Evolutionary conservation across 2,797 vertebrate genomes (phyloP).

Genomic region (Halcyon smyrnensis): DNA sequence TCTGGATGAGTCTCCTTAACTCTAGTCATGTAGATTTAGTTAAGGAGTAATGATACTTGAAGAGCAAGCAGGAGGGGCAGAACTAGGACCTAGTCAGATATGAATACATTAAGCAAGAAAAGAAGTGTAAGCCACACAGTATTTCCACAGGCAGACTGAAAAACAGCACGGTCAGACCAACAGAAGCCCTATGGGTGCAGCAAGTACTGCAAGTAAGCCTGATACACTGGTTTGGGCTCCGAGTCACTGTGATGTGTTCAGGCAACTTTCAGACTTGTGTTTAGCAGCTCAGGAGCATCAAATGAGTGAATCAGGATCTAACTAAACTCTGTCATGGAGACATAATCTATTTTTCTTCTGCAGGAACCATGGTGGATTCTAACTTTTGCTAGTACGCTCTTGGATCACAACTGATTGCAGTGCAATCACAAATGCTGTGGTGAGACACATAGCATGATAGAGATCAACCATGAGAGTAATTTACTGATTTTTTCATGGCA

Average conservation of each 20-base stretch:
- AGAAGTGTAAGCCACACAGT: neutral
- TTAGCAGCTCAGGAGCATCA: neutral
- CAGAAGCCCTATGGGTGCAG: neutral
- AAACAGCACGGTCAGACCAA: neutral
- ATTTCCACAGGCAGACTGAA: neutral
- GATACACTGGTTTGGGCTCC: neutral
- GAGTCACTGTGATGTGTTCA: neutral
- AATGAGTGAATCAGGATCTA: neutral
- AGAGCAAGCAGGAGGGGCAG: neutral
- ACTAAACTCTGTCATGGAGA: neutral
- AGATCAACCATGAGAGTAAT: neutral
- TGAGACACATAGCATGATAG: accelerated
- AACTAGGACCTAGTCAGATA: neutral
- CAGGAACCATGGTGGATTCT: neutral
- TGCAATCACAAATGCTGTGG: neutral
- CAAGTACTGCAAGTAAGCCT: accelerated
- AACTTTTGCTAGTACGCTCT: neutral
- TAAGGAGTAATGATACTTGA: neutral
- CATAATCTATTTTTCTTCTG: neutral
- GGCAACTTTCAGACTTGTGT: neutral
- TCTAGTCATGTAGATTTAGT: neutral
- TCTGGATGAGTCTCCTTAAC: neutral
- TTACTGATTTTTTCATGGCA: neutral
- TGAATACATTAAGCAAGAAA: neutral
- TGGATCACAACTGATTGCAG: neutral